Percentiles rank a stretch among this genome's conserved stretches.
These are phyloP conservation scores for Cerastoderma edule DNA, from an alignment of 2,888 invertebrate genomes.

Conservation along the genomic window DNA sequence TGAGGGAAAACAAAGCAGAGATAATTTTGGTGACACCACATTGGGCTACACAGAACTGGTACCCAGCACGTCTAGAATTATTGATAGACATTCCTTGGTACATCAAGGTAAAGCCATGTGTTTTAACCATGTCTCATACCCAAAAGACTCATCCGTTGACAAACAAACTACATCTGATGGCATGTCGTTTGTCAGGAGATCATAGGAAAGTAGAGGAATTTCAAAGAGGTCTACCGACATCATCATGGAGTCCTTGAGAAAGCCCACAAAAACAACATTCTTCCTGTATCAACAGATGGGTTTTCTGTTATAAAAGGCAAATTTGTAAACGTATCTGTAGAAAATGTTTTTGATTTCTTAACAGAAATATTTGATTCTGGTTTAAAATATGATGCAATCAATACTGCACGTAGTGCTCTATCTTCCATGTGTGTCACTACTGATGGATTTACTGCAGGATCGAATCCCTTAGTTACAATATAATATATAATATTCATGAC, in stretches of 20 bases:
- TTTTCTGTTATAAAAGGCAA: conserved; percentile 39
- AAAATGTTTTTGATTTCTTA: conserved; percentile 39
- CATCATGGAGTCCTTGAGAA: conserved; percentile 39
- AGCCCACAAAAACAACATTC: conserved; percentile 43
- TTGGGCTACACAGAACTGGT: conserved; percentile 52
- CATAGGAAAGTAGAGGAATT: conserved; percentile 30
- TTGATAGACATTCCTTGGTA: conserved; percentile 38
- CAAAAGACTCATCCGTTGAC: conserved; percentile 35
- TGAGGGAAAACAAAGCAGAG: conserved; percentile 35
- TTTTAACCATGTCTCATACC: conserved; percentile 10
- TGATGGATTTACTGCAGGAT: conserved; percentile 37
- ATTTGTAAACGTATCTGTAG: conserved; percentile 34
- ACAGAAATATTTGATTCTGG: conserved; percentile 31
- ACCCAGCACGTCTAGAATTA: conserved; percentile 28
- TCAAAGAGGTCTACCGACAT: conserved; percentile 36
- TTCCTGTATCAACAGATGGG: conserved; percentile 37
- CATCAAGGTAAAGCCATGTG: conserved; percentile 20
- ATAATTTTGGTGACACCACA: conserved; percentile 34
- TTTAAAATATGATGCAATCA: conserved; percentile 36
- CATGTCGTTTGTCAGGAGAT: conserved; percentile 38
- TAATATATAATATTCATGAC: conserved; percentile 29
- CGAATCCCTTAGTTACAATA: conserved; percentile 36
- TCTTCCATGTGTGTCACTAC: conserved; percentile 28
- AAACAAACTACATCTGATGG: conserved; percentile 28
- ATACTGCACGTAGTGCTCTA: conserved; percentile 40